Evolutionary conservation across 2,888 invertebrate species (phyloP).

Genomic region (Eledona agricola): DNA sequence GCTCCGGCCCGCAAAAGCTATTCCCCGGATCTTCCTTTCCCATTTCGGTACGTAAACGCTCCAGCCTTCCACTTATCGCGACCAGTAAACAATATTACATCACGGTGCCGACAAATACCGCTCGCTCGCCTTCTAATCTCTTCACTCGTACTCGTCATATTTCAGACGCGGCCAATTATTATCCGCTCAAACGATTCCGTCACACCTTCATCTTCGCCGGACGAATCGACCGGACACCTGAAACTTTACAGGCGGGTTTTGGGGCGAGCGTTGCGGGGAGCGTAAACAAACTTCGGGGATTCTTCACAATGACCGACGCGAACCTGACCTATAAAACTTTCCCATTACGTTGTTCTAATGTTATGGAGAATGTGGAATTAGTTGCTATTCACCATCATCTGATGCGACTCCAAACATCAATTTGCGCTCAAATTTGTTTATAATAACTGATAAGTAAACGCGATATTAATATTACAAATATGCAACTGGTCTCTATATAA

Average conservation of each 20-base stretch:
- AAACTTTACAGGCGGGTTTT: neutral
- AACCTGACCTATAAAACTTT: no score
- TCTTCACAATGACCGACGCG: no score
- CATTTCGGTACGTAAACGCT: constrained; percentile 35
- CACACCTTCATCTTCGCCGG: constrained; percentile 3
- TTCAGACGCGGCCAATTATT: constrained; percentile 21
- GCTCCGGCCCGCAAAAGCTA: constrained; percentile 33
- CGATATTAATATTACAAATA: no score
- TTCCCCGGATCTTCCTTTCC: constrained; percentile 35
- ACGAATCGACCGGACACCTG: constrained; percentile 1
- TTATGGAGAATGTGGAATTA: no score
- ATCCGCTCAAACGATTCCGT: constrained; percentile 1
- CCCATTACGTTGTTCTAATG: no score
- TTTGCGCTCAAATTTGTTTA: no score
- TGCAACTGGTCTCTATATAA: no score
- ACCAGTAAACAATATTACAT: constrained; percentile 35
- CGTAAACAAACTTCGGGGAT: no score
- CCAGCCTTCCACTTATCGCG: constrained; percentile 33
- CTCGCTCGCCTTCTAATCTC: constrained; percentile 29
- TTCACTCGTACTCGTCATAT: constrained; percentile 26
- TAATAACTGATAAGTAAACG: no score
- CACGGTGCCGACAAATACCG: constrained; percentile 28
- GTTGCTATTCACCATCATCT: no score
- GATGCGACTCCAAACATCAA: no score
- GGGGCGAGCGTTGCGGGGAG: no score